phyloP scores from a whole-genome alignment of 2,888 invertebrate genomes.

The Girardia tigrina region DNA sequence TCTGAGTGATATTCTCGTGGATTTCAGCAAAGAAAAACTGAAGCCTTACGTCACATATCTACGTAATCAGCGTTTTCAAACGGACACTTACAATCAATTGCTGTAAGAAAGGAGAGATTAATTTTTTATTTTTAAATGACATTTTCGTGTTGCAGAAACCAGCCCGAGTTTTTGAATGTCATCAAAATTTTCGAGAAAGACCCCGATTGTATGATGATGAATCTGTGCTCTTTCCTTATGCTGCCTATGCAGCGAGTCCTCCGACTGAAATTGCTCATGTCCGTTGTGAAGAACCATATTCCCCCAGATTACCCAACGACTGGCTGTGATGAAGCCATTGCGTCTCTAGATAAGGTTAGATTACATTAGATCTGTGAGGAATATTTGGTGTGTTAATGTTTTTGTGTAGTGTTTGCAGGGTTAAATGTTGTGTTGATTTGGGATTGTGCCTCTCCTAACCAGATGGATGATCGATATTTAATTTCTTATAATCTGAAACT shows the following conservation, averaged over 20 bases:
- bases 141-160: too few species aligned
- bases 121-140: not conserved
- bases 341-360: not conserved
- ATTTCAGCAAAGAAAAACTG: not conserved
- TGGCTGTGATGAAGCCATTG: conserved; percentile 7
- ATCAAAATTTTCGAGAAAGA: not conserved
- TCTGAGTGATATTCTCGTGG: not conserved
- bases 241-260: not conserved
- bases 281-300: not conserved
- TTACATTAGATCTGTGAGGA: too few species aligned
- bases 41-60: not conserved
- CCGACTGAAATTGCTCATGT: not conserved
- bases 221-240: not conserved
- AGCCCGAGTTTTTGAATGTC: not conserved
- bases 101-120: not conserved
- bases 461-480: too few species aligned
- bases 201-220: not conserved
- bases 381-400: too few species aligned
- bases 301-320: not conserved
- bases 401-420: too few species aligned
- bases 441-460: too few species aligned
- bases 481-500: too few species aligned
- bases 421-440: too few species aligned
- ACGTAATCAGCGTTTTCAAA: conserved; percentile 23
- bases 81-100: not conserved